Evolutionary conservation across 2,888 invertebrate genomes (phyloP).

Genomic region (Cephus nigrinus): DNA sequence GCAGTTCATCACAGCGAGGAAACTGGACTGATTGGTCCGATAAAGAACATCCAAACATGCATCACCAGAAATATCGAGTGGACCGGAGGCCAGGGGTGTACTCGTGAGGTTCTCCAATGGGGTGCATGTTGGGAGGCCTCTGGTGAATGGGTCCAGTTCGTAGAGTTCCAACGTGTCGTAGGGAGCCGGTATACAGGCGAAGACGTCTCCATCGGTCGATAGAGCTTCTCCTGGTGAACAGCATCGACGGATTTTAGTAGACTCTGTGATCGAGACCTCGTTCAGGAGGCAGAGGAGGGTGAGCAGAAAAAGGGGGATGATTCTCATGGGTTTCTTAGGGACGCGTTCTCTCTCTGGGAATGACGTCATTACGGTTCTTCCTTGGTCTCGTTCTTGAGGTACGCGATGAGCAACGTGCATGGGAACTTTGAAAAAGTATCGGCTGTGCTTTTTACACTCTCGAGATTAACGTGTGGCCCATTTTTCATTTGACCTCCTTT

Average conservation of each 20-base stretch:
- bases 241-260: slow-evolving; percentile 1
- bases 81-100: not conserved
- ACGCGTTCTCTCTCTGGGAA: not conserved
- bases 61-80: not conserved
- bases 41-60: slow-evolving; percentile 12
- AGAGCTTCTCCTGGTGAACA: not conserved
- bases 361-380: not conserved
- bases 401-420: too few species aligned
- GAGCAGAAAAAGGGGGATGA: not conserved
- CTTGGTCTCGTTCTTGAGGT: not conserved
- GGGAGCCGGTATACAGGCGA: not conserved
- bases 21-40: not conserved
- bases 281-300: not conserved
- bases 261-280: not conserved
- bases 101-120: not conserved
- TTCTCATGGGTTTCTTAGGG: not conserved
- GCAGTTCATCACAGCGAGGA: not conserved
- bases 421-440: not conserved
- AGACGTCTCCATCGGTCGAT: not conserved
- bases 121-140: slow-evolving; percentile 3
- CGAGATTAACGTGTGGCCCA: not conserved
- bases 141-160: not conserved
- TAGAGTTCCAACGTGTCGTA: not conserved
- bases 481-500: slow-evolving; percentile 8
- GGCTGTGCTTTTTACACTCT: not conserved